phyloP scores from a whole-genome alignment of 1,140 invertebrate species.

The Sinella curviseta region DNA sequence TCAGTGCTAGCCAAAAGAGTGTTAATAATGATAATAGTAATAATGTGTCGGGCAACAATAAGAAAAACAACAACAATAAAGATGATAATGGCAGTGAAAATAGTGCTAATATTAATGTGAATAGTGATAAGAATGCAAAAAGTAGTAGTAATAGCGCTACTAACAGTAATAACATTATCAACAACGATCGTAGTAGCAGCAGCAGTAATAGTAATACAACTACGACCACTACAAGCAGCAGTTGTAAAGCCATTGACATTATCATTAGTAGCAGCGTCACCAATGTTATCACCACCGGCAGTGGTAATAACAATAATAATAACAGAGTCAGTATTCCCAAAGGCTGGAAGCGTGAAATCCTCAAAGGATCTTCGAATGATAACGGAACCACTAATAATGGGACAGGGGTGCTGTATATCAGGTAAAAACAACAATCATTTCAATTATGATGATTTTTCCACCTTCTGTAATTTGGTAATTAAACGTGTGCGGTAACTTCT shows the following conservation, averaged over 20 bases:
- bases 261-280: background rate
- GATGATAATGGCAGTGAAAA: background rate
- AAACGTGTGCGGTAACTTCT: no score
- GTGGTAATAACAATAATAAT: background rate
- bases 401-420: conserved; percentile 36
- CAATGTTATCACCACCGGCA: background rate
- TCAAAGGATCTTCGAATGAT: conserved; percentile 11
- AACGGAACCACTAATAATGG: conserved; percentile 5
- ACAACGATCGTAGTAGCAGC: background rate
- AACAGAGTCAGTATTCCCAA: conserved; percentile 31
- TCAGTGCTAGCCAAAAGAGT: background rate
- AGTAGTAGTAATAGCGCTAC: background rate
- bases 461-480: no score
- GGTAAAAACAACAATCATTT: conserved; percentile 31
- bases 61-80: background rate
- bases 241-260: conserved; percentile 9
- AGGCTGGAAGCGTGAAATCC: conserved; percentile 47
- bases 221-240: background rate
- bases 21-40: background rate
- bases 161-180: background rate
- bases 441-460: background rate
- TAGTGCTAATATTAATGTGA: background rate
- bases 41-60: background rate
- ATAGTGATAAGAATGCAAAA: background rate
- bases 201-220: background rate